Evolutionary conservation across 1,140 invertebrate species (phyloP).

Genomic region (Dendroctonus valens): DNA sequence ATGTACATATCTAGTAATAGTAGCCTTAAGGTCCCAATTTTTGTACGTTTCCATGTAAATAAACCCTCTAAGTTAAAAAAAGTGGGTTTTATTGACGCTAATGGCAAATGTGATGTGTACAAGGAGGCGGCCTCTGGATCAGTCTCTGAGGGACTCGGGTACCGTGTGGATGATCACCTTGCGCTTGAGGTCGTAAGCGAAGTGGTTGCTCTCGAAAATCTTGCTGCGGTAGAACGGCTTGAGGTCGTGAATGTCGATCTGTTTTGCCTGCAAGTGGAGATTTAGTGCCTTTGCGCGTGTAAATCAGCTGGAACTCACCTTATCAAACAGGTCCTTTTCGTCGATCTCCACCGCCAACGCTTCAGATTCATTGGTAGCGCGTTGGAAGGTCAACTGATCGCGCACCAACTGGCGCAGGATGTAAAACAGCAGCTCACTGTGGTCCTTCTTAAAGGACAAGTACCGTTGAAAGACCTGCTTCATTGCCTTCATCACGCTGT

Average conservation of each 20-base stretch:
- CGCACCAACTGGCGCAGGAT: constrained; percentile 90
- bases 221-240: constrained; percentile 90
- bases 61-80: too few species aligned
- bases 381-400: constrained; percentile 86
- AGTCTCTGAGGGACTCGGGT: constrained; percentile 52
- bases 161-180: constrained; percentile 85
- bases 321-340: constrained; percentile 88
- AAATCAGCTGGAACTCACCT: constrained; percentile 55
- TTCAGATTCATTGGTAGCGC: constrained; percentile 72
- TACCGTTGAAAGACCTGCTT: constrained; percentile 93
- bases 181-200: constrained; percentile 77
- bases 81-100: too few species aligned
- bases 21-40: too few species aligned
- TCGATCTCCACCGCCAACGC: constrained; percentile 79
- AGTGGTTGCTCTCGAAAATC: constrained; percentile 89
- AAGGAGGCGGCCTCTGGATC: too few species aligned
- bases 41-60: too few species aligned
- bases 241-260: constrained; percentile 88
- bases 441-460: constrained; percentile 91
- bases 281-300: not conserved
- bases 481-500: constrained; percentile 96
- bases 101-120: too few species aligned
- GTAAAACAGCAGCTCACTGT: constrained; percentile 94
- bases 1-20: too few species aligned
- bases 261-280: constrained; percentile 70